Evolutionary conservation across 2,797 vertebrate genomes (phyloP), one percentile per base, ranked within the genome.

Genomic region (Esox masquinongy): DNA sequence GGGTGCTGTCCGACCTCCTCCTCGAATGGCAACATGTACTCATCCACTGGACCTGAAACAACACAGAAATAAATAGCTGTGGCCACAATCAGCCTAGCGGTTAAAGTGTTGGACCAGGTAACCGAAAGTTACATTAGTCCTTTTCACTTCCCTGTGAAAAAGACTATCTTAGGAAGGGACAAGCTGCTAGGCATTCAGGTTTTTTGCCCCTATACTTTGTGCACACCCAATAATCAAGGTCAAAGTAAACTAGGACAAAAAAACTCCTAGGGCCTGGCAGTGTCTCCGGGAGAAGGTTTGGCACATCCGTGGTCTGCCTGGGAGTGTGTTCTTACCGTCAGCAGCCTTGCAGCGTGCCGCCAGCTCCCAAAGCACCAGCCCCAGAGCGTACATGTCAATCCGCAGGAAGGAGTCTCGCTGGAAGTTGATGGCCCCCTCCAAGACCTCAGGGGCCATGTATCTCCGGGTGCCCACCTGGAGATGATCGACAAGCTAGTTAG

Each of bases 351-450:
- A 98, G 86, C 97, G 96, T 0, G 97, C 94, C 0, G 94, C 95
- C 74, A 98, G 76, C 47, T 98, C 97, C 97, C 97, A 98, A 17
- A 98, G 93, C 68, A 98, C 96, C 74, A 98, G 77, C 0, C 97
- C 97, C 88, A 97, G 90, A n/a, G 97, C 96, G 8, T 98, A 98
- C 96, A 98, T 96, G 80, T 98, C 97, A 82, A 98, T 98, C 80
- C 97, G 92, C 88, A 98, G 88, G 89, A 98, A 98, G 0, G 96
- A 91, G 17, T 98, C 97, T 82, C 97, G 92, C 83, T 98, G 97
- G 93, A 98, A 97, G 92, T 96, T 98, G 64, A 98, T 98, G 78
- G 97, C 97, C 26, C 97, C 97, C 88, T 98, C 97, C 74, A 98
- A 92, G 8, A 97, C 96, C 90, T 98, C 97, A 0, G 97, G 97